Evolutionary conservation across 2,113 vertebrate genomes (phyloP).

Genomic region (Larimichthys crocea): DNA sequence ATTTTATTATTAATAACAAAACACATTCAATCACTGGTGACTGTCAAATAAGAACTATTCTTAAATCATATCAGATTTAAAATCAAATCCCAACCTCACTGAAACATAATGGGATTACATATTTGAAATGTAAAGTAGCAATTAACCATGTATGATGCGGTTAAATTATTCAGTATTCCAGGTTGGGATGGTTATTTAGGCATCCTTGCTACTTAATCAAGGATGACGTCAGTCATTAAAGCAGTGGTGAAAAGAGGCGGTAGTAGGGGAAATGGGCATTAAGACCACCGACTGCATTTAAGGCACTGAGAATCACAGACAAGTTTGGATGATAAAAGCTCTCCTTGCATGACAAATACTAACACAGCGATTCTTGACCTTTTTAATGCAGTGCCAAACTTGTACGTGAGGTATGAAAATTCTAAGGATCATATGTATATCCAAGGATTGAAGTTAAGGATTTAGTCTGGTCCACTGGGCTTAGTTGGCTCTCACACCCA

Average conservation of each 20-base stretch:
- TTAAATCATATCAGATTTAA: background rate
- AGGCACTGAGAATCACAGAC: constrained; percentile 9
- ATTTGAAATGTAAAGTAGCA: constrained; percentile 10
- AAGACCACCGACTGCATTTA: background rate
- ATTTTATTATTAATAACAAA: constrained; percentile 15
- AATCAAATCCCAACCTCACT: background rate
- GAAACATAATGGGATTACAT: background rate
- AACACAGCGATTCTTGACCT: background rate
- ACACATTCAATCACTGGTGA: background rate
- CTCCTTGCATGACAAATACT: constrained; percentile 14
- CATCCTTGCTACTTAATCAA: background rate
- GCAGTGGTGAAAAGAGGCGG: background rate
- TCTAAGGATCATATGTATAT: constrained; percentile 19
- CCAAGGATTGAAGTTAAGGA: constrained; percentile 23
- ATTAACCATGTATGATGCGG: background rate
- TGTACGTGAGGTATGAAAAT: constrained; percentile 28
- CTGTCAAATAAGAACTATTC: background rate
- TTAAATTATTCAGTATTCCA: constrained; percentile 2
- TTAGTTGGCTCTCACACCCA: constrained; percentile 27
- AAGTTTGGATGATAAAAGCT: constrained; percentile 11
- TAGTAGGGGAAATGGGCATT: constrained; percentile 6
- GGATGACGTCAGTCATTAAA: background rate
- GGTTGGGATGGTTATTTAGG: background rate
- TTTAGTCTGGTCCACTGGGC: constrained; percentile 25
- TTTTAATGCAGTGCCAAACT: constrained; percentile 24